These are phyloP conservation scores for Pithys albifrons DNA, from an alignment of 2,113 vertebrate species.

Conservation along the genomic window DNA sequence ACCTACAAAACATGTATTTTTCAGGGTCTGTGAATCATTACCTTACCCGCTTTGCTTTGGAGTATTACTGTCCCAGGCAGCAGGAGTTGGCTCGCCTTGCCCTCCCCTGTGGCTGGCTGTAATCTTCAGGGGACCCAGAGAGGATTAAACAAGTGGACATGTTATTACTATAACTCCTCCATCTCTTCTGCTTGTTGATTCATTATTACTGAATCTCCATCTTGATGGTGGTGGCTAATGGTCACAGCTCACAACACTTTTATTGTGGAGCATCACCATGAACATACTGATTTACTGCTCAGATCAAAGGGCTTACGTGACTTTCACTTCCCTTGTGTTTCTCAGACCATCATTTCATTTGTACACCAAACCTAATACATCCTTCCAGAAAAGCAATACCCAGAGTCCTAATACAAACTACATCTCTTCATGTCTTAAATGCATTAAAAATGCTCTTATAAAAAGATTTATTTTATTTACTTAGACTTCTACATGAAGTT, in stretches of 20 bases:
- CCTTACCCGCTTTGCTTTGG: neutral
- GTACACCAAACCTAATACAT: neutral
- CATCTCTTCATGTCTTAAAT: neutral
- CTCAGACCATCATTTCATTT: neutral
- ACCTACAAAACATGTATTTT: neutral
- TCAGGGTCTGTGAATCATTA: neutral
- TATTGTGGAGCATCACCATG: rapidly evolving
- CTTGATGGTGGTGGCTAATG: neutral
- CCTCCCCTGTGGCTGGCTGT: neutral
- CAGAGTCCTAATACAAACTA: neutral
- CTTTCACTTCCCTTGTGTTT: neutral
- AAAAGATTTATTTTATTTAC: constrained; percentile 31
- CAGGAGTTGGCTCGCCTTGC: neutral
- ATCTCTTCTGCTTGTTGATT: neutral
- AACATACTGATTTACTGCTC: neutral
- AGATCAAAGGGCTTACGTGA: rapidly evolving
- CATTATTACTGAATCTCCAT: neutral
- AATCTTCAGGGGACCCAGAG: neutral
- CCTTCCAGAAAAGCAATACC: neutral
- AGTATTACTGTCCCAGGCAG: neutral
- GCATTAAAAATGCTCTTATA: neutral
- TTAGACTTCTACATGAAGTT: neutral
- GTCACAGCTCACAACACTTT: neutral
- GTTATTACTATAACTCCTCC: neutral
- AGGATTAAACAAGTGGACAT: neutral